phyloP scores from a whole-genome alignment of 1,140 invertebrate species.

The Helicorthomorpha holstii region DNA sequence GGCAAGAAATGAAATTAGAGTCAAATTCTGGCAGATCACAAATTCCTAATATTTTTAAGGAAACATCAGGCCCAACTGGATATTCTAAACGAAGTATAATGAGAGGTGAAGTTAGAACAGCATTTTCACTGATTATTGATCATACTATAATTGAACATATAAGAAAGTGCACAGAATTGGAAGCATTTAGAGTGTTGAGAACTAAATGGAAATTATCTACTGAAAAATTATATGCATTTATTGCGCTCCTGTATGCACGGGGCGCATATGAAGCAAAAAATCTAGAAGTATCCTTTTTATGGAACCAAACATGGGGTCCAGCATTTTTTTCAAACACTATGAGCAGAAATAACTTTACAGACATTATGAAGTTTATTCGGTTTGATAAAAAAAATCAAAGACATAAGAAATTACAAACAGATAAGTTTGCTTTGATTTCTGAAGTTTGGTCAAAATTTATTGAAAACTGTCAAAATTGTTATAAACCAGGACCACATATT shows the following conservation, averaged over 20 bases:
- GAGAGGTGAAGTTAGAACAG: too few species aligned
- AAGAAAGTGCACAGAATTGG: too few species aligned
- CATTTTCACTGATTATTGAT: too few species aligned
- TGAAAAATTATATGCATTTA: not conserved
- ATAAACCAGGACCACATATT: slow-evolving; percentile 6
- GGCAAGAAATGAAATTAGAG: too few species aligned
- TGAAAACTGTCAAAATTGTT: slow-evolving; percentile 9
- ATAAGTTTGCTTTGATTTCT: slow-evolving; percentile 9
- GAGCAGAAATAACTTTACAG: slow-evolving; percentile 5
- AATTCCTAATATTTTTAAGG: too few species aligned
- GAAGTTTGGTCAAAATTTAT: slow-evolving; percentile 11
- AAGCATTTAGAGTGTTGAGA: too few species aligned
- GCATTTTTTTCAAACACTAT: not conserved
- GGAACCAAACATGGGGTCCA: not conserved
- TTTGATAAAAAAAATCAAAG: slow-evolving; percentile 8
- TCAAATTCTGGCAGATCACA: too few species aligned
- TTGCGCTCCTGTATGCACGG: not conserved
- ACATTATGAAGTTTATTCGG: slow-evolving; percentile 6
- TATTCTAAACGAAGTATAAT: too few species aligned
- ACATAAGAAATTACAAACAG: not conserved
- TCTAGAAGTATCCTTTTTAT: not conserved
- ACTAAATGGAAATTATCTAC: too few species aligned
- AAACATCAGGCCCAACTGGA: too few species aligned
- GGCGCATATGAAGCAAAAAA: not conserved
- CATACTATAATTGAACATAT: too few species aligned